Conservation (phyloP, 2,888 invertebrate species). For the Lasiommata megera region DNA sequence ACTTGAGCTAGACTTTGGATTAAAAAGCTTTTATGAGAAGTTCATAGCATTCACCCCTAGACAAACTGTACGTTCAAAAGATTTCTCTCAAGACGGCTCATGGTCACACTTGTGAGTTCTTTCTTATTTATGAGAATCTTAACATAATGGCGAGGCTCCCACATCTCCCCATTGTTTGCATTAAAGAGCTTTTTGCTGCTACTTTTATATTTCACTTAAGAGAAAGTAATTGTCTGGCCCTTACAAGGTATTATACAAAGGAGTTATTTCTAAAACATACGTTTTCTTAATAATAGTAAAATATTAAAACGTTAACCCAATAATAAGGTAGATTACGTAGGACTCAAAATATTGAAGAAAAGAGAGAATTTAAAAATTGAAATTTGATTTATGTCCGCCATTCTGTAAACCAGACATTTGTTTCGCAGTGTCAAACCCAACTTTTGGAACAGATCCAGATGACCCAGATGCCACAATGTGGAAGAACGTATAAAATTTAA, state of each 20-base stretch:
- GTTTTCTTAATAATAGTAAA: neutral
- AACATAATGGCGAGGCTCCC: constrained; percentile 47
- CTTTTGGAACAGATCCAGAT: constrained; percentile 71
- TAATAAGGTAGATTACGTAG: neutral
- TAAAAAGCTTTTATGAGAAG: constrained; percentile 4
- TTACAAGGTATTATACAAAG: neutral
- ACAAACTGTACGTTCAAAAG: constrained; percentile 22
- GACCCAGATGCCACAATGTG: constrained; percentile 64
- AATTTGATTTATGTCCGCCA: constrained; percentile 11
- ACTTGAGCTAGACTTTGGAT: neutral
- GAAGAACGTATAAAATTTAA: constrained; percentile 50
- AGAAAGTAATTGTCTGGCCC: constrained; percentile 2
- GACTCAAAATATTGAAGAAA: neutral
- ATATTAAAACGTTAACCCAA: too few species aligned
- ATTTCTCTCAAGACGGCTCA: constrained; percentile 20
- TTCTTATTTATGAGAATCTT: constrained; percentile 38
- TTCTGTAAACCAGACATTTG: constrained; percentile 49
- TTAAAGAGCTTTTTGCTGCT: constrained; percentile 21
- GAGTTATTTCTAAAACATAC: neutral
- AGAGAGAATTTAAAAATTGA: neutral
- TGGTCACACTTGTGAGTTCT: constrained; percentile 24
- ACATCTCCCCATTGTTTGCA: constrained; percentile 50
- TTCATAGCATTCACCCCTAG: constrained; percentile 15
- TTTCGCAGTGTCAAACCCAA: constrained; percentile 43
- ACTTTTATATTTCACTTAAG: constrained; percentile 17